Base-by-base conservation (phyloP, 2,888 invertebrate genomes). In the Drosophila neutralis region DNA sequence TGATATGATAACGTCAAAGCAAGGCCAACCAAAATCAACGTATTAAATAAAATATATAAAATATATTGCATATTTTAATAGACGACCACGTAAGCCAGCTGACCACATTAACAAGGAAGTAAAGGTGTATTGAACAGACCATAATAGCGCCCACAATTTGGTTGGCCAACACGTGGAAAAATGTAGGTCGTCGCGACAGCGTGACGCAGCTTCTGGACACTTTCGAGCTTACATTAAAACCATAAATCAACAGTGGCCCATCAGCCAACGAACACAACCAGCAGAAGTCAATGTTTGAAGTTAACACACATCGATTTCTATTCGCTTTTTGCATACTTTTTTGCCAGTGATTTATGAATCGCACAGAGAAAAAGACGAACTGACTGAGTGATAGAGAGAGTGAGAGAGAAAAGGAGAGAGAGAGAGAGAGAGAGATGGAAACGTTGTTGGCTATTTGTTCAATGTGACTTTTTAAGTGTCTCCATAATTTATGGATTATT, bases 211-310 rank as follows among this genome's bases (percentile, higher is more conserved):
- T 51, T 54, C 13, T 27, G 21, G 36, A 51, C 58, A 53, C 24
- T 49, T 72, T 58, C 27, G 15, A 33, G 61, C 57, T 33, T 13
- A 33, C 52, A 65, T 56, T 33, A 38, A 42, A 60, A 40, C 52
- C 66, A 76, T 79, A 82, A 84, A 82, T 84, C 79, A 82, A 66
- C 59, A 62, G 63, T 57, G 65, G 38, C 48, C 61, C 53, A 52
- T 40, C 33, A 38, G 45, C n/a, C 33, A 31, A 35, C 15, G 24
- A 29, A n/a, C 31, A 27, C 36, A 6, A 4, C 8, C 11, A 27
- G 27, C 24, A 54, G 13, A 49, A 53, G 53, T 59, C 38, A 52
- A 51, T 64, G 45, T 56, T 51, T 15, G 35, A 38, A 29, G 40
- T 62, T 52, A 42, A 42, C 33, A 35, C 29, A 21, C 36, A 62